These are phyloP conservation scores for Lepus oiostolus DNA, from an alignment of 2,797 vertebrate genomes.

Conservation along the genomic window DNA sequence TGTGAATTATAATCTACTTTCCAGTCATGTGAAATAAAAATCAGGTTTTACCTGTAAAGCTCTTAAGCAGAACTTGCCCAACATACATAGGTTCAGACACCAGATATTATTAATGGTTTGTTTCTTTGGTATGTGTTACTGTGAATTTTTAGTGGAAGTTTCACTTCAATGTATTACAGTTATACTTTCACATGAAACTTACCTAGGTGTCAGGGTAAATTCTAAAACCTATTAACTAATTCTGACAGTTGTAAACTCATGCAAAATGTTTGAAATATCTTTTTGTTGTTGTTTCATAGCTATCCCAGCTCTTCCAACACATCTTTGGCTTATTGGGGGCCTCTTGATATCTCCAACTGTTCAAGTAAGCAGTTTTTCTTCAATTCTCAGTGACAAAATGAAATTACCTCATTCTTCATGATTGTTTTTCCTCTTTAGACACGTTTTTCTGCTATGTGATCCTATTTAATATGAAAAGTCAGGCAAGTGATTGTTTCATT, in stretches of 20 bases:
- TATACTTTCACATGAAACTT: slow-evolving; percentile 55
- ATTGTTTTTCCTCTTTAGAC: background rate
- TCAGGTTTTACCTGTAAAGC: slow-evolving; percentile 54
- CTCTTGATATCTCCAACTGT: slow-evolving; percentile 92
- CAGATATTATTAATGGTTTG: background rate
- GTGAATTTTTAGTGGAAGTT: background rate
- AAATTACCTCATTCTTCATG: background rate
- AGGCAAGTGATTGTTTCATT: background rate
- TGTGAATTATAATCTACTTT: background rate
- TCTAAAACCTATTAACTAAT: background rate
- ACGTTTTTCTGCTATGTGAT: background rate
- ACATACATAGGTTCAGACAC: background rate
- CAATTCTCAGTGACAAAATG: background rate
- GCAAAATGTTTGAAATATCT: slow-evolving; percentile 56
- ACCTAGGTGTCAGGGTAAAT: background rate
- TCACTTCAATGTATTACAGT: slow-evolving; percentile 18
- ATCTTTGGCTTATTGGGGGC: slow-evolving; percentile 89
- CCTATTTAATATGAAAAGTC: background rate
- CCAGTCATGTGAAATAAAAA: slow-evolving; percentile 26
- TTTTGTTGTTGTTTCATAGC: slow-evolving; percentile 86
- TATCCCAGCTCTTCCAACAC: slow-evolving; percentile 87
- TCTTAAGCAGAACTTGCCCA: slow-evolving; percentile 10
- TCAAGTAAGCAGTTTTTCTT: slow-evolving; percentile 84
- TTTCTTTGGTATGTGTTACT: background rate
- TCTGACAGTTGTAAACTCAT: background rate